These are phyloP conservation scores for Drosophila baimaii DNA, from an alignment of 1,140 invertebrate species.

Conservation along the genomic window DNA sequence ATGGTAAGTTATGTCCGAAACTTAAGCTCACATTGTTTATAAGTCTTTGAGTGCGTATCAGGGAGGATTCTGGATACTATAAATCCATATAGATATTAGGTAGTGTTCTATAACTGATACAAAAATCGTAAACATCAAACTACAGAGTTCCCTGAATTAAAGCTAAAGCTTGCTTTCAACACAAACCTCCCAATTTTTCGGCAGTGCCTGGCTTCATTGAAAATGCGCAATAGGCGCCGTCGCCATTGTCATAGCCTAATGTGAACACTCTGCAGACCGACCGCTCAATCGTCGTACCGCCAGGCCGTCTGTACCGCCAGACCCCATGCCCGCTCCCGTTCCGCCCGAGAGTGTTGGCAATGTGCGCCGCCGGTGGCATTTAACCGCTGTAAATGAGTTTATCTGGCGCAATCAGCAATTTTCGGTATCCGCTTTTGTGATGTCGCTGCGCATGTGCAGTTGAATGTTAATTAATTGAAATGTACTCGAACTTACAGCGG, in stretches of 20 bases:
- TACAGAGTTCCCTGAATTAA: too few relatives aligned
- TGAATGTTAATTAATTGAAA: slow-evolving; percentile 84
- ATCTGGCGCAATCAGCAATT: slow-evolving; percentile 83
- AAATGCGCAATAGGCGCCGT: slow-evolving; percentile 67
- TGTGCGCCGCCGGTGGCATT: slow-evolving; percentile 81
- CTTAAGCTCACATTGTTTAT: neutral
- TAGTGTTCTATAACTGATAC: neutral
- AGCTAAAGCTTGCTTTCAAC: too few relatives aligned
- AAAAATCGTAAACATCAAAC: neutral
- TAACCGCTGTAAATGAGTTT: slow-evolving; percentile 84
- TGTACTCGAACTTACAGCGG: slow-evolving; percentile 67
- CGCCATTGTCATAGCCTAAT: slow-evolving; percentile 35
- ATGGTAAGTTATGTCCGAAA: neutral
- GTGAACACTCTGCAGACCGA: slow-evolving; percentile 23
- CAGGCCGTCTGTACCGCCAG: slow-evolving; percentile 56
- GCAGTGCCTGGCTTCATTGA: slow-evolving; percentile 38
- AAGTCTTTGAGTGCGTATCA: neutral
- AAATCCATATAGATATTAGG: too few relatives aligned
- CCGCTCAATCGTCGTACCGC: slow-evolving; percentile 19
- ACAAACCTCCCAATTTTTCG: neutral
- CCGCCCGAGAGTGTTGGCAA: slow-evolving; percentile 79
- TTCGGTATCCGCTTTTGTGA: slow-evolving; percentile 83
- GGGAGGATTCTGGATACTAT: neutral
- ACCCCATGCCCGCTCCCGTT: slow-evolving; percentile 7
- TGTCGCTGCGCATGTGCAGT: slow-evolving; percentile 71